Evolutionary conservation across 2,113 vertebrate species (phyloP).

Genomic region (Corythoichthys intestinalis): DNA sequence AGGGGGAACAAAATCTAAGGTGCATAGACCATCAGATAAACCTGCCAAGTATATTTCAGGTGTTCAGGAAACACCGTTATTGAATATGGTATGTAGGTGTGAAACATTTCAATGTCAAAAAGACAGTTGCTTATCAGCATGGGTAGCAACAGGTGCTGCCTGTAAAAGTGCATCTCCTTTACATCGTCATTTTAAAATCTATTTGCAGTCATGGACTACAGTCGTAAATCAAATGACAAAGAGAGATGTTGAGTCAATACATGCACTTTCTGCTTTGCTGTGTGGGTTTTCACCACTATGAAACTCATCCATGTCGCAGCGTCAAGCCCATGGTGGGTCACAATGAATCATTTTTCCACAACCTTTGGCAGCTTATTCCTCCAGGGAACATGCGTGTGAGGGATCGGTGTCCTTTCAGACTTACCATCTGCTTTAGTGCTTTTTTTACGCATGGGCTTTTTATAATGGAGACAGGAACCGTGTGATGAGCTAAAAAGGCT

Average conservation of each 20-base stretch:
- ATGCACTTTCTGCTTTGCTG: background rate
- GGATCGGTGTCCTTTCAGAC: conserved; percentile 20
- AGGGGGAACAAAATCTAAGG: background rate
- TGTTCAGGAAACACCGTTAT: background rate
- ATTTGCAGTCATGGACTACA: background rate
- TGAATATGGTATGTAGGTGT: background rate
- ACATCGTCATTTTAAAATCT: background rate
- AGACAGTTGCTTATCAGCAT: background rate
- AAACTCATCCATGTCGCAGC: conserved; percentile 4
- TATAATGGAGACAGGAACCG: conserved; percentile 11
- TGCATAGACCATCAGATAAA: background rate
- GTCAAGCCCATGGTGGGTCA: conserved; percentile 10
- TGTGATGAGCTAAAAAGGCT: conserved; percentile 23
- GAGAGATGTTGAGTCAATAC: conserved; percentile 6
- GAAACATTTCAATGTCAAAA: background rate
- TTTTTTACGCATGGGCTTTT: conserved; percentile 5
- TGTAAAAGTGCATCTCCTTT: background rate
- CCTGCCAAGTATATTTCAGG: background rate
- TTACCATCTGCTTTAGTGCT: conserved; percentile 7
- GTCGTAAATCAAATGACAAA: conserved; percentile 1
- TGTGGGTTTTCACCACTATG: background rate
- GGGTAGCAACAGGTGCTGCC: background rate
- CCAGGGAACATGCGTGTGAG: conserved; percentile 4
- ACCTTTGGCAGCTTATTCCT: conserved; percentile 13
- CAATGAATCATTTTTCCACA: conserved; percentile 27